phyloP scores from a whole-genome alignment of 2,113 vertebrate genomes.

The Anoura caudifer region DNA sequence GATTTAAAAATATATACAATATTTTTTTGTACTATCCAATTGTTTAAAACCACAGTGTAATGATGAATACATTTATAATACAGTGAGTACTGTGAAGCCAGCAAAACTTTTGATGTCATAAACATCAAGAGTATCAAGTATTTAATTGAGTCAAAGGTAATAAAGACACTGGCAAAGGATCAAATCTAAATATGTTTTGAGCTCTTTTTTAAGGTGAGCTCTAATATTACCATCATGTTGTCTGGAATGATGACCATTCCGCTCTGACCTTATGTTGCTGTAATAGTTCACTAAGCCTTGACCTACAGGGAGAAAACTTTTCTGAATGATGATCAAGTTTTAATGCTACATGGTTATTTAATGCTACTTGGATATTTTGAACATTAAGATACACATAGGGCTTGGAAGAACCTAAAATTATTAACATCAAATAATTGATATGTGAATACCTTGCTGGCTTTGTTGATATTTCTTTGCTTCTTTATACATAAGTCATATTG shows the following conservation, averaged over 20 bases:
- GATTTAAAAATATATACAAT: neutral
- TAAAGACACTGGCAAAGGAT: neutral
- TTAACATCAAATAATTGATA: constrained; percentile 22
- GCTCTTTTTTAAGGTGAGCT: neutral
- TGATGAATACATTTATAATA: neutral
- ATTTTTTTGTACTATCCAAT: neutral
- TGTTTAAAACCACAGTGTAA: neutral
- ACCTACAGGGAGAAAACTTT: constrained; percentile 11
- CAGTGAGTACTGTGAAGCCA: neutral
- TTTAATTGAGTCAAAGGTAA: neutral
- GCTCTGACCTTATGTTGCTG: neutral
- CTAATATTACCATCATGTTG: neutral
- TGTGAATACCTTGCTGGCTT: constrained; percentile 40
- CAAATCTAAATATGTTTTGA: neutral
- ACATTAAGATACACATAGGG: neutral
- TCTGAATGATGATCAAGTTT: constrained; percentile 44
- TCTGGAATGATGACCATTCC: neutral
- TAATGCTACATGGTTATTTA: constrained; percentile 36
- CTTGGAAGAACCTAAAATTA: constrained; percentile 14
- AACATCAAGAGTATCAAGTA: neutral
- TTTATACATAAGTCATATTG: constrained; percentile 48
- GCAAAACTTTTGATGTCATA: neutral
- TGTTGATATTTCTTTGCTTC: constrained; percentile 34
- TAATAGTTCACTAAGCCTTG: constrained; percentile 22
- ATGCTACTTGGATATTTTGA: constrained; percentile 3